A percentile compares a stretch with the other conserved stretches of the same genome.
phyloP scores from a whole-genome alignment of 2,888 invertebrate species.

The Andrena camellia region DNA sequence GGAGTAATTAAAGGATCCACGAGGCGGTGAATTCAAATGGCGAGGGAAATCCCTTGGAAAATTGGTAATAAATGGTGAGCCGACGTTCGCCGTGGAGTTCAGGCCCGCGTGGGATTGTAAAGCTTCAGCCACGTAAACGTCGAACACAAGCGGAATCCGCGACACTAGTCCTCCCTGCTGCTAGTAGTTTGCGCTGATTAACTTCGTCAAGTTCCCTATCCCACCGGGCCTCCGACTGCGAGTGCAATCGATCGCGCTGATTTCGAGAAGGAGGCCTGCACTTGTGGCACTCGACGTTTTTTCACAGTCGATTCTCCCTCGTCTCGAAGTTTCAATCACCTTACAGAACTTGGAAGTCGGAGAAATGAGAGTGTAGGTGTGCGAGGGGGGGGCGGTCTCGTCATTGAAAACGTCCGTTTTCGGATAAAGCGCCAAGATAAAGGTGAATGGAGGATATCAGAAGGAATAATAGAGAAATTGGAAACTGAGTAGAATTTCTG shows the following conservation, averaged over 20 bases:
- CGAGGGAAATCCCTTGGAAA: conserved; percentile 48
- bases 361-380: too few species aligned
- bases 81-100: conserved; percentile 9
- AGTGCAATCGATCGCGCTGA: conserved; percentile 16
- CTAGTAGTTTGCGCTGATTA: conserved; percentile 40
- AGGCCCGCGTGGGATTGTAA: conserved; percentile 31
- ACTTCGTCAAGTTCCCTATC: conserved; percentile 31
- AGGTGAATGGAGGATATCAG: background rate
- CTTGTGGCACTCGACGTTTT: background rate
- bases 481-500: background rate
- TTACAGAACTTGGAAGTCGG: background rate
- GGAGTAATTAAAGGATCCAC: conserved; percentile 27
- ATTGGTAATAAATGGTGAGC: conserved; percentile 52
- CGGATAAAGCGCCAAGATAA: too few species aligned
- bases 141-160: conserved; percentile 6
- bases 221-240: conserved; percentile 16
- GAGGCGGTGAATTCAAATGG: conserved; percentile 26
- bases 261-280: background rate
- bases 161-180: background rate
- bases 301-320: background rate
- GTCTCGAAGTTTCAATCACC: background rate
- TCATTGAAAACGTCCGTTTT: too few species aligned
- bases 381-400: too few species aligned
- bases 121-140: conserved; percentile 22
- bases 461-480: background rate